Percentiles rank a stretch among this genome's conserved stretches.
phyloP scores from a whole-genome alignment of 2,888 invertebrate genomes.

The Drosophila melanosoma region DNA sequence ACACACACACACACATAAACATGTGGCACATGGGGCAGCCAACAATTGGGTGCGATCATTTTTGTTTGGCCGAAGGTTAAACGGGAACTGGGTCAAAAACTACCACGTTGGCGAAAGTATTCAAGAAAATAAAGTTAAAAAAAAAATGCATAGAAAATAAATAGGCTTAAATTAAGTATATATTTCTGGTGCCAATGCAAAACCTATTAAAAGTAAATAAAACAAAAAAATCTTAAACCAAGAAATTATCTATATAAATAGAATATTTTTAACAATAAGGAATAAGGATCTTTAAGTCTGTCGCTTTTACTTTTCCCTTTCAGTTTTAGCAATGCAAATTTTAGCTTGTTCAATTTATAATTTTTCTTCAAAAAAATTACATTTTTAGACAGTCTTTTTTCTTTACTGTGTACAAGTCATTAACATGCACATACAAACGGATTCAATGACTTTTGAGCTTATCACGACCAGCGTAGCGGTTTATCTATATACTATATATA shows the following conservation, averaged over 20 bases:
- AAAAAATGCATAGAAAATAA: background rate
- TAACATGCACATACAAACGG: background rate
- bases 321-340: background rate
- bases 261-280: too few species aligned
- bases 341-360: background rate
- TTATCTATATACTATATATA: slow-evolving; percentile 18
- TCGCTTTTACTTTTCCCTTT: background rate
- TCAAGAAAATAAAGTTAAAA: background rate
- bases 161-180: background rate
- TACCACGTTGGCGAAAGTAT: background rate
- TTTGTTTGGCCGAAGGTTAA: slow-evolving; percentile 32
- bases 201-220: background rate
- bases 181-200: background rate
- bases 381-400: background rate
- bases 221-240: background rate
- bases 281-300: too few species aligned
- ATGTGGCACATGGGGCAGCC: slow-evolving; percentile 2
- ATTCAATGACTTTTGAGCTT: background rate
- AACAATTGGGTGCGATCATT: slow-evolving; percentile 6
- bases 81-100: slow-evolving; percentile 48
- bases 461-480: slow-evolving; percentile 2
- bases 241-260: too few species aligned
- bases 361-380: background rate
- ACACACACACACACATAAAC: too few species aligned
- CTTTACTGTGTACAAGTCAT: background rate